A percentile compares a stretch with the other conserved stretches of the same genome.
phyloP scores from a whole-genome alignment of 2,113 vertebrate species.

The Spheniscus mendiculus region DNA sequence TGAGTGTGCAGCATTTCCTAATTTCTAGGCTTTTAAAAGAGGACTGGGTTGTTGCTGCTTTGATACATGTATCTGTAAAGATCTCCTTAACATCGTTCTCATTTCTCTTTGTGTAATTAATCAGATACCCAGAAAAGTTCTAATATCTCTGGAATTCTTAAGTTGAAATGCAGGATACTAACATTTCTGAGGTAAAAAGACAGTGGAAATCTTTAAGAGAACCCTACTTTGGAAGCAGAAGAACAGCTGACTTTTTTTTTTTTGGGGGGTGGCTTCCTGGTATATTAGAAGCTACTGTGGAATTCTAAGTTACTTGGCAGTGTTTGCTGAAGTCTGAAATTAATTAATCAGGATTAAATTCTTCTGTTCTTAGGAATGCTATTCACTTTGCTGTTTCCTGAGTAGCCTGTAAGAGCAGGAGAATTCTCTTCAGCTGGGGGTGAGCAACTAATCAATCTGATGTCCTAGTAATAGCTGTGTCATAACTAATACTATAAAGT shows the following conservation, averaged over 20 bases:
- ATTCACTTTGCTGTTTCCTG: background rate
- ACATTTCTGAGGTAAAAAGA: background rate
- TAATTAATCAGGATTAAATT: background rate
- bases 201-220: background rate
- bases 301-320: background rate
- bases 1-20: background rate
- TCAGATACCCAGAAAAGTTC: background rate
- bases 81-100: background rate
- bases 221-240: background rate
- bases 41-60: background rate
- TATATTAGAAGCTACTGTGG: background rate
- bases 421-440: background rate
- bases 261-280: background rate
- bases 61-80: background rate
- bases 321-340: background rate
- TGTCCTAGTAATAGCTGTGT: background rate
- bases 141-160: background rate
- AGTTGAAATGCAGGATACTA: background rate
- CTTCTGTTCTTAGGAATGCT: background rate
- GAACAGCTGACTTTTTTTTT: background rate
- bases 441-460: background rate
- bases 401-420: background rate
- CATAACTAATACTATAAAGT: background rate
- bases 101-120: background rate
- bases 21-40: background rate